phyloP scores from a whole-genome alignment of 2,888 invertebrate species.

The Ochropleura leucogaster region DNA sequence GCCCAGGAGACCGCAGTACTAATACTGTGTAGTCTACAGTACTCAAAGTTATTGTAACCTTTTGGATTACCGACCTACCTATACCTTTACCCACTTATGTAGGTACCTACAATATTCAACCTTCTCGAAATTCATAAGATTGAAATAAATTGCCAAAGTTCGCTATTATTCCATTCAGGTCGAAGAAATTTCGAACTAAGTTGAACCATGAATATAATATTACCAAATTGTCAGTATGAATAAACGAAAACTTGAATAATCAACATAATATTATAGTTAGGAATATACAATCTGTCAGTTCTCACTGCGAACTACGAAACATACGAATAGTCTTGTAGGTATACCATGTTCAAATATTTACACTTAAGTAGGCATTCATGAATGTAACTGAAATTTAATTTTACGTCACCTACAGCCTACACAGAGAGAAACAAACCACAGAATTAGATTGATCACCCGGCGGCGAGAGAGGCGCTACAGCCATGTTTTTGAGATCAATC shows the following conservation, averaged over 20 bases:
- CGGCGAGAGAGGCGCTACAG: neutral
- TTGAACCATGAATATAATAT: conserved; percentile 10
- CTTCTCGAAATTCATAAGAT: conserved; percentile 7
- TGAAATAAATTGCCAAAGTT: conserved; percentile 19
- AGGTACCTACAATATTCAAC: neutral
- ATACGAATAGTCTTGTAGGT: neutral
- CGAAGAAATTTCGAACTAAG: conserved; percentile 4
- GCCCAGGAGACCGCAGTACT: conserved; percentile 53
- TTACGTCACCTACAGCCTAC: neutral
- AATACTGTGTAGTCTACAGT: conserved; percentile 13
- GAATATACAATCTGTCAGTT: neutral
- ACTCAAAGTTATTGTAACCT: conserved; percentile 14
- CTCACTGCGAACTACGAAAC: neutral
- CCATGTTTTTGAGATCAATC: conserved; percentile 18
- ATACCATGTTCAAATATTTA: conserved; percentile 11
- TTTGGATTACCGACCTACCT: neutral
- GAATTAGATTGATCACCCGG: conserved; percentile 5
- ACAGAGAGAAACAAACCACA: conserved; percentile 3
- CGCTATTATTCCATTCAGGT: conserved; percentile 11
- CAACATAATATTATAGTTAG: neutral
- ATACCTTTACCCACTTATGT: neutral
- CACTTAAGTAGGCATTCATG: neutral
- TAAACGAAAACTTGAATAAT: conserved; percentile 30
- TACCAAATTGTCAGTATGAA: conserved; percentile 14
- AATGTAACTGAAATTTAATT: conserved; percentile 11